A percentile compares a stretch with the other conserved stretches of the same genome.
phyloP scores from a whole-genome alignment of 2,113 vertebrate species.

The Hypocryptadius cinnamomeus region DNA sequence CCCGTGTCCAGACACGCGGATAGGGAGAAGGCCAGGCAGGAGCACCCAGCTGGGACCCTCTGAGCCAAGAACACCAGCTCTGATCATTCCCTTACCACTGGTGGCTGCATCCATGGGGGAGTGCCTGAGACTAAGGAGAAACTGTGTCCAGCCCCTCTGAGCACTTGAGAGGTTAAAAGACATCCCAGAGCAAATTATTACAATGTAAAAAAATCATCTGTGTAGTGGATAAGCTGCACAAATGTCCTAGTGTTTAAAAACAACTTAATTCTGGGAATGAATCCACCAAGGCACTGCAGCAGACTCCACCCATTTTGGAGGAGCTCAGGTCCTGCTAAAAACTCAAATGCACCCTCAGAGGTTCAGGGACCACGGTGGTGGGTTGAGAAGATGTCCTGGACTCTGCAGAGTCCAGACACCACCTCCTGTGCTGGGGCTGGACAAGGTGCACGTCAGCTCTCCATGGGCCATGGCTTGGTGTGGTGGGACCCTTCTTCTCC shows the following conservation, averaged over 20 bases:
- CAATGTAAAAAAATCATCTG: neutral
- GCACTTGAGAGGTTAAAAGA: neutral
- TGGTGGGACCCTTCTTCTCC: neutral
- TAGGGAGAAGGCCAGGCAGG: constrained; percentile 5
- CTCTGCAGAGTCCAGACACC: neutral
- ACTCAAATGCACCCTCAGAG: neutral
- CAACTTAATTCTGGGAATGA: neutral
- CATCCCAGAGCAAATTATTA: neutral
- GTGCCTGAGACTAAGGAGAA: neutral
- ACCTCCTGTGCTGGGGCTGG: neutral
- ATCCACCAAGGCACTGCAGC: neutral
- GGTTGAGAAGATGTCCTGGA: neutral
- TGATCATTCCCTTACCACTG: neutral
- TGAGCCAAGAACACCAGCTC: fast-evolving
- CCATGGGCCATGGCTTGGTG: fast-evolving
- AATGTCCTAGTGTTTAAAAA: neutral
- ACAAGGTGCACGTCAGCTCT: neutral
- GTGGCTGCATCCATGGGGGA: fast-evolving
- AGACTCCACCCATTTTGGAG: neutral
- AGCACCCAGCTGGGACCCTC: neutral
- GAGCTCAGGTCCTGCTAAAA: neutral
- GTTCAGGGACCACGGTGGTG: fast-evolving
- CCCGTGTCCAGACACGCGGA: neutral
- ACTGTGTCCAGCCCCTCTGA: neutral
- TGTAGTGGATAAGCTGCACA: too few species aligned